Percentiles rank a stretch among this genome's conserved stretches.
Conservation (phyloP, 2,797 vertebrate genomes). For the Hypotaenidia okinawae region DNA sequence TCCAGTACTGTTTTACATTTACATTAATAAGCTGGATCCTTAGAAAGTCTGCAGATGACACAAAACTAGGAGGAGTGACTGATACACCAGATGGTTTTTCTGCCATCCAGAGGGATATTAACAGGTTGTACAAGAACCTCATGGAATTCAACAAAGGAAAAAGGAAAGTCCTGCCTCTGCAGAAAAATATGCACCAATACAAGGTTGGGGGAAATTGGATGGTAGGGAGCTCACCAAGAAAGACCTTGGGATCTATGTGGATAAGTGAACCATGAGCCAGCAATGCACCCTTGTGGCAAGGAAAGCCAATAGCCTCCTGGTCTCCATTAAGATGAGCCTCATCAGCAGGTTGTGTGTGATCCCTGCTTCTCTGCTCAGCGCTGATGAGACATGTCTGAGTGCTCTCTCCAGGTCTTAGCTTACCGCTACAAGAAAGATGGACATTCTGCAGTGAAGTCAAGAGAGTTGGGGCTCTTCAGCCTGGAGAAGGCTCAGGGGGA, state of each 20-base stretch:
- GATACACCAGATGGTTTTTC: not conserved
- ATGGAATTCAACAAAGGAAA: not conserved
- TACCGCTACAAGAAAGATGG: not conserved
- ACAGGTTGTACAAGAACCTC: not conserved
- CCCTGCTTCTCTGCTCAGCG: not conserved
- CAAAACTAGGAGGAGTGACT: not conserved
- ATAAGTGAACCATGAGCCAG: not conserved
- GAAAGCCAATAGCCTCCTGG: not conserved
- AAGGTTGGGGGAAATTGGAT: accelerated
- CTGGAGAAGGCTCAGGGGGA: not conserved
- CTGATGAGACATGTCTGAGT: not conserved
- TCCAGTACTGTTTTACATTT: not conserved
- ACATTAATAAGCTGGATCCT: not conserved
- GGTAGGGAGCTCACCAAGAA: not conserved
- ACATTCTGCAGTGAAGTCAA: not conserved
- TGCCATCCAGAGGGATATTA: not conserved
- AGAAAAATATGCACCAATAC: not conserved
- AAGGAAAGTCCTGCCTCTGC: not conserved
- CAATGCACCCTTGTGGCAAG: not conserved
- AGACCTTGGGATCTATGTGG: not conserved
- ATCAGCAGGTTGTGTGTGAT: not conserved
- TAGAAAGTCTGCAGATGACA: not conserved
- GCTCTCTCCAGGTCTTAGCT: not conserved
- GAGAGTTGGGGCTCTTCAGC: not conserved
- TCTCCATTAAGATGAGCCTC: accelerated